Evolutionary conservation across 2,113 vertebrate species (phyloP).

Genomic region (Catharus bicknelli): DNA sequence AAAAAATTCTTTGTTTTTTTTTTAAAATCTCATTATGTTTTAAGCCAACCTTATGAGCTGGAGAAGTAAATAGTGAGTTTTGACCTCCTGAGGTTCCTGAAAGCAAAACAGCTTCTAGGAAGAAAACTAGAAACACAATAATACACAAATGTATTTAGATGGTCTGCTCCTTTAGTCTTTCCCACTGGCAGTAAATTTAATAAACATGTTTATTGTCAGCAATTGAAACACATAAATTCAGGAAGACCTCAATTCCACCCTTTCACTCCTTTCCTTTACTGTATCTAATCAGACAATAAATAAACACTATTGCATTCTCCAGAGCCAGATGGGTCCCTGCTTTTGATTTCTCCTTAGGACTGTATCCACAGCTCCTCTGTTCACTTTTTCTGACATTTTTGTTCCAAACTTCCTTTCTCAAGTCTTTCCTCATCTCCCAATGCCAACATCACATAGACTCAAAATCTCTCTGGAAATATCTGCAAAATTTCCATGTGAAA

Average conservation of each 20-base stretch:
- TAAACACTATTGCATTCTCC: background rate
- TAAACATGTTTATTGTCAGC: background rate
- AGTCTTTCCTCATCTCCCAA: background rate
- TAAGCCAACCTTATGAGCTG: background rate
- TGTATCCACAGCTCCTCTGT: background rate
- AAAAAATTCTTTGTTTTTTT: background rate
- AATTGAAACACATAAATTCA: background rate
- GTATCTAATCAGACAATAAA: background rate
- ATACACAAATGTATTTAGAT: background rate
- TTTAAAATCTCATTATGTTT: background rate
- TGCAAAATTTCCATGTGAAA: background rate
- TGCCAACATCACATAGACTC: background rate
- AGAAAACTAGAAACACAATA: background rate
- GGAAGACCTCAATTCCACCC: background rate
- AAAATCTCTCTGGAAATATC: background rate
- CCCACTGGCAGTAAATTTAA: background rate
- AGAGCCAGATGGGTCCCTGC: background rate
- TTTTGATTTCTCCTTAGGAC: background rate
- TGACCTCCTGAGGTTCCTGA: background rate
- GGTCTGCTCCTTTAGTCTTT: background rate
- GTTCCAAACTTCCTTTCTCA: background rate
- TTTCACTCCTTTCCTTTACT: background rate
- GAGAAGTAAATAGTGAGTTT: background rate
- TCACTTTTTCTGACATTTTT: background rate
- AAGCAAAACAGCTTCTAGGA: background rate